phyloP scores from a whole-genome alignment of 2,113 vertebrate species.

The Redunca redunca region DNA sequence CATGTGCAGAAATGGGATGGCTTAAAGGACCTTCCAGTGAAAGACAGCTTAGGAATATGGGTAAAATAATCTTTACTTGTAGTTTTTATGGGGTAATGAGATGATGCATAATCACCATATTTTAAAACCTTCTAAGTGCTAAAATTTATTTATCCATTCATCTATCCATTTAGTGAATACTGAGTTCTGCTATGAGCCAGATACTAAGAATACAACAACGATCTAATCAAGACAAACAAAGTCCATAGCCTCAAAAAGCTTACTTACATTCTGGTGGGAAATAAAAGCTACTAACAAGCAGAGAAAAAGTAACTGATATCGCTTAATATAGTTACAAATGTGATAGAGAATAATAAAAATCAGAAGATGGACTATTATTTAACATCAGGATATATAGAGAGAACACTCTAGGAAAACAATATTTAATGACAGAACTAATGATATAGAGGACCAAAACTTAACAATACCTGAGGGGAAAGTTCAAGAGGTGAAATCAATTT shows the following conservation, averaged over 20 bases:
- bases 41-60: neutral
- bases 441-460: neutral
- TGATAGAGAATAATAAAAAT: neutral
- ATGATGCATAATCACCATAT: neutral
- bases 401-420: neutral
- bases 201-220: neutral
- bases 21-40: neutral
- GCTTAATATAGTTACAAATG: neutral
- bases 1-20: neutral
- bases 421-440: neutral
- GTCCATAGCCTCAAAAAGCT: neutral
- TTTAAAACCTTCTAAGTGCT: neutral
- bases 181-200: neutral
- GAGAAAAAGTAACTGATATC: neutral
- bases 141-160: neutral
- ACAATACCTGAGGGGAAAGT: neutral
- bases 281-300: neutral
- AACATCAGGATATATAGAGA: neutral
- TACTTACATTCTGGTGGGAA: neutral
- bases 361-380: neutral
- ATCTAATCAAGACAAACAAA: neutral
- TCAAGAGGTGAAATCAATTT: neutral
- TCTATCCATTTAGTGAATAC: neutral
- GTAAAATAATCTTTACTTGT: neutral
- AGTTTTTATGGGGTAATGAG: neutral